Evolutionary conservation across 2,888 invertebrate species (phyloP).

Genomic region (Suillia variegata): DNA sequence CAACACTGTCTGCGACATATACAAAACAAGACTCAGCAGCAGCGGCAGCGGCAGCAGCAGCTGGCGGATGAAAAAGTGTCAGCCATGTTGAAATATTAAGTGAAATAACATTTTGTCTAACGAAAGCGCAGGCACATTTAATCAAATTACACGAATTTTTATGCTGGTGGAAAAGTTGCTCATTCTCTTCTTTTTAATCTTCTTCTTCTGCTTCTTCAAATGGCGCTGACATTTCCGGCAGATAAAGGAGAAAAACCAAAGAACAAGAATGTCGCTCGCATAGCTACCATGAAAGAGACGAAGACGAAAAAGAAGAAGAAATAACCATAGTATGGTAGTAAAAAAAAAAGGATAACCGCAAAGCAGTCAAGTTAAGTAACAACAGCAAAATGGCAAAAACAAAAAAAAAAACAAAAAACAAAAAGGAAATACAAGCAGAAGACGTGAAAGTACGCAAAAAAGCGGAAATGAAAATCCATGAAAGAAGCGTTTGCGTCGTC

Average conservation of each 20-base stretch:
- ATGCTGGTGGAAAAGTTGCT: too few species aligned
- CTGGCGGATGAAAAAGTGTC: too few species aligned
- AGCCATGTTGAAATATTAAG: background rate
- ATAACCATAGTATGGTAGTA: too few species aligned
- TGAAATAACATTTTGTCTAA: constrained; percentile 17
- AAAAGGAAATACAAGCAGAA: background rate
- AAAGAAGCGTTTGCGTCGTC: background rate
- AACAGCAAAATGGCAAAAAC: background rate
- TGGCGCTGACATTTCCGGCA: constrained; percentile 10
- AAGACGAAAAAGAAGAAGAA: background rate
- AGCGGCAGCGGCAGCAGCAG: too few species aligned
- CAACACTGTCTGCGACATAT: background rate
- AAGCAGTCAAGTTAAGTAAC: background rate
- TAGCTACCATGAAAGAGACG: too few species aligned
- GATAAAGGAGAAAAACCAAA: background rate
- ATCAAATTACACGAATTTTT: constrained; percentile 18
- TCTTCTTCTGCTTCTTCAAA: background rate
- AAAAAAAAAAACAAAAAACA: background rate
- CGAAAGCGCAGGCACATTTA: constrained; percentile 17
- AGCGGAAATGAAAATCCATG: constrained; percentile 1
- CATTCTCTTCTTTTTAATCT: too few species aligned
- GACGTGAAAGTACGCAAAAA: too few species aligned
- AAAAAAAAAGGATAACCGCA: constrained; percentile 11
- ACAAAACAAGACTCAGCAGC: too few species aligned
- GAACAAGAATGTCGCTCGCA: background rate